Evolutionary conservation across 2,797 vertebrate genomes (phyloP), one percentile per base, ranked within the genome.

Genomic region (Sebastes elongatus): DNA sequence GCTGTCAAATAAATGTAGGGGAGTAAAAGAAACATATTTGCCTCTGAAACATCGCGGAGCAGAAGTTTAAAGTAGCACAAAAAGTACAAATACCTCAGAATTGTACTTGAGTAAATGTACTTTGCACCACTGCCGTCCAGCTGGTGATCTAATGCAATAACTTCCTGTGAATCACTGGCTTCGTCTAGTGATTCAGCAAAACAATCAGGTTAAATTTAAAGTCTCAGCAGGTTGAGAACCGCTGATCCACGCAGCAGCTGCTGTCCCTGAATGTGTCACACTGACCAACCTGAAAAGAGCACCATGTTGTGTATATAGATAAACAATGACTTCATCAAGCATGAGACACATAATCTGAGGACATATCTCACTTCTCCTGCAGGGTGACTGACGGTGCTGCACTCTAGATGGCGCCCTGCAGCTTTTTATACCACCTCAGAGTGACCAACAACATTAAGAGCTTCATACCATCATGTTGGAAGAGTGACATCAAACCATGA

Each of bases 381-480:
- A 61, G 64, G 69, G 14, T 13, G 27, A 18, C 42, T 18, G 8
- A 56, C 10, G 25, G 10, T 23, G 67, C 13, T 70, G 60, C 16
- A 10, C 86, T 81, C 66, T 64, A 91, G 91, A 62, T 87, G 88
- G 91, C 81, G 66, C 74, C 53, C 42, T 78, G 69, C 55, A 84
- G 82, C 82, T 78, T 78, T 16, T 64, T 25, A 6, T 9, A 64
- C 28, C 38, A 33, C 18, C 55, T 10, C 63, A 30, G 35, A 23
- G 4, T 33, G 33, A 22, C 18, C 42, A 18, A 23, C 35, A 2
- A 11, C 56, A 42, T 38, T 35, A 1, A 27, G 23, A 63, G 66
- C 66, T 59, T 66, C 70, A 60, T 14, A 11, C 0, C 33, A 6
- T 32, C 63, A 18, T 27, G 67, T 66, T 53, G 10, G 63, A 83